Conservation (phyloP, 2,888 invertebrate genomes). For the Hydraecia micacea region DNA sequence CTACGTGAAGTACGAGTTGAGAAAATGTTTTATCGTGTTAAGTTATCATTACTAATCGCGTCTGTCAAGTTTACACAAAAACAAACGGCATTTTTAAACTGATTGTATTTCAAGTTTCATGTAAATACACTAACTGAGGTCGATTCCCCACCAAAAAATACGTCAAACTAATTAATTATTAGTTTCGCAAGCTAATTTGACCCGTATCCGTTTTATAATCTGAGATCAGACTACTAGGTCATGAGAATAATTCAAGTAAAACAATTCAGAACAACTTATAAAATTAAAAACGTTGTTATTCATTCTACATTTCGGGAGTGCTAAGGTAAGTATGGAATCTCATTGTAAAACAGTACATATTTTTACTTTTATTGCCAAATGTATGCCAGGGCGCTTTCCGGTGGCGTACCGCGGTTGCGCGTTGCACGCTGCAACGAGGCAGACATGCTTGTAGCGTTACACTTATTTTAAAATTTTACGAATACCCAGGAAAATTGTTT, state of each 20-base stretch:
- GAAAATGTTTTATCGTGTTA: too few relatives aligned
- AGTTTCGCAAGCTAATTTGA: too few relatives aligned
- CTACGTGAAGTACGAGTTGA: too few relatives aligned
- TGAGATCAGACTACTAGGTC: neutral
- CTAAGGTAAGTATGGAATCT: constrained; percentile 34
- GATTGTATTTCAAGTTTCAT: too few relatives aligned
- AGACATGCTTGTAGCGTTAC: constrained; percentile 4
- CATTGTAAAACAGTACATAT: constrained; percentile 20
- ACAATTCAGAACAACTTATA: neutral
- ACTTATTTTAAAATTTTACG: constrained; percentile 29
- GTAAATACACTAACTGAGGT: too few relatives aligned
- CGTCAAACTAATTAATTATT: too few relatives aligned
- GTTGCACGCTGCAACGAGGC: neutral
- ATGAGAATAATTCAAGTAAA: neutral
- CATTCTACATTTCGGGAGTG: constrained; percentile 18
- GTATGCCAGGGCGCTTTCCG: constrained; percentile 35
- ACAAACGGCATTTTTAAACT: too few relatives aligned
- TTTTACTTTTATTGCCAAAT: constrained; percentile 51
- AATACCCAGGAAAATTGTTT: constrained; percentile 25
- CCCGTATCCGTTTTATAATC: neutral
- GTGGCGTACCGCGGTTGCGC: constrained; percentile 17
- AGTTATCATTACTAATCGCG: too few relatives aligned
- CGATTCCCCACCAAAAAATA: too few relatives aligned
- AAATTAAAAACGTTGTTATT: constrained; percentile 5
- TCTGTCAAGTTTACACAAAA: too few relatives aligned